A percentile compares a stretch with the other conserved stretches of the same genome.
Conservation (phyloP, 2,797 vertebrate genomes). For the Helarctos malayanus region DNA sequence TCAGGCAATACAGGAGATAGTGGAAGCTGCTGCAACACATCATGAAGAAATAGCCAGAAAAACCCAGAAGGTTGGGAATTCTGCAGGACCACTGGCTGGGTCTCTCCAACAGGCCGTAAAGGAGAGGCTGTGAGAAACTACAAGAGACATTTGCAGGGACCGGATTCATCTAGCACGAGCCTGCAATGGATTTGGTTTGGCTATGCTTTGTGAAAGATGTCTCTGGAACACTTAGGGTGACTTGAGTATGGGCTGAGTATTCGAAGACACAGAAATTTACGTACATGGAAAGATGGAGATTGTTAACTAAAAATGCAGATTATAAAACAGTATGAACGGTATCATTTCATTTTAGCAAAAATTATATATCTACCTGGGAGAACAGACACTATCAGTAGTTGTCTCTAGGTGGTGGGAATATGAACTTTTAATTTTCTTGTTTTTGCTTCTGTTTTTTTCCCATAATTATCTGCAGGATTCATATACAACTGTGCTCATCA, state of each 20-base stretch:
- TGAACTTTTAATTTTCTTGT: constrained; percentile 50
- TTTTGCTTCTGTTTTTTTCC: constrained; percentile 13
- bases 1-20: not conserved
- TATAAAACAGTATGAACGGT: not conserved
- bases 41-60: not conserved
- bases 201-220: not conserved
- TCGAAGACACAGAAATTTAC: not conserved
- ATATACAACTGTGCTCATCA: not conserved
- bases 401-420: not conserved
- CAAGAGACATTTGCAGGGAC: not conserved
- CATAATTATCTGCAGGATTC: not conserved
- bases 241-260: not conserved
- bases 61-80: not conserved
- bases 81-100: not conserved
- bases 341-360: constrained; percentile 53
- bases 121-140: not conserved
- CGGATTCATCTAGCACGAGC: not conserved
- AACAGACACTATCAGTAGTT: not conserved
- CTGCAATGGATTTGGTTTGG: not conserved
- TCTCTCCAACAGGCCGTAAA: not conserved
- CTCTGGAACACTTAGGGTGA: not conserved
- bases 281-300: not conserved
- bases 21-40: not conserved
- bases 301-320: not conserved
- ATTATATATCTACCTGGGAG: not conserved